phyloP scores from a whole-genome alignment of 2,888 invertebrate species.

The Andrena trimmerana region DNA sequence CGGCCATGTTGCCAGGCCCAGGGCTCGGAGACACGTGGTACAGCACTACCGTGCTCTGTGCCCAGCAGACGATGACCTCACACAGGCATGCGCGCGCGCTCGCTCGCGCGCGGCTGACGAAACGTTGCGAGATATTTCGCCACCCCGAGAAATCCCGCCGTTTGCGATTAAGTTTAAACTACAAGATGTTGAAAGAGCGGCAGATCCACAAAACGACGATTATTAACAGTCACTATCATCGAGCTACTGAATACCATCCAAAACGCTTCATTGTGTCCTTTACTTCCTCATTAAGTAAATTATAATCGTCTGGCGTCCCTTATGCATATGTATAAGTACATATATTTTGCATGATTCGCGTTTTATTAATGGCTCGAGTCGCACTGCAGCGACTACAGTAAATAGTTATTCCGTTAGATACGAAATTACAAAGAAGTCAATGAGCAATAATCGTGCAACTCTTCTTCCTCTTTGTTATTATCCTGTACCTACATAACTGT shows the following conservation, averaged over 20 bases:
- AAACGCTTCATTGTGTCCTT: too few species aligned
- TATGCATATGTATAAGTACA: too few species aligned
- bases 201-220: not conserved
- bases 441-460: too few species aligned
- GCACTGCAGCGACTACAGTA: not conserved
- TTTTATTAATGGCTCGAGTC: not conserved
- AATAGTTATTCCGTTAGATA: too few species aligned
- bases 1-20: not conserved
- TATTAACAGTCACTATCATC: not conserved
- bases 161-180: constrained; percentile 33
- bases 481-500: too few species aligned
- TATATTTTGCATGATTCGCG: not conserved
- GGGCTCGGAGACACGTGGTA: constrained; percentile 28
- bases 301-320: too few species aligned
- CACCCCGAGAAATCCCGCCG: constrained; percentile 39
- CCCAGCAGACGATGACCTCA: constrained; percentile 60
- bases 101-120: constrained; percentile 55
- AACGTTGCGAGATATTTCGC: constrained; percentile 62
- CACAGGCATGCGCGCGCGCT: constrained; percentile 23
- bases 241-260: too few species aligned
- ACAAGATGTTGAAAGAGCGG: constrained; percentile 13
- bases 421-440: too few species aligned
- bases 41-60: constrained; percentile 36
- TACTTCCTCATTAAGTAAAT: too few species aligned
- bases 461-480: too few species aligned